Conservation (phyloP, 2,113 vertebrate genomes). For the Elaphurus davidianus region DNA sequence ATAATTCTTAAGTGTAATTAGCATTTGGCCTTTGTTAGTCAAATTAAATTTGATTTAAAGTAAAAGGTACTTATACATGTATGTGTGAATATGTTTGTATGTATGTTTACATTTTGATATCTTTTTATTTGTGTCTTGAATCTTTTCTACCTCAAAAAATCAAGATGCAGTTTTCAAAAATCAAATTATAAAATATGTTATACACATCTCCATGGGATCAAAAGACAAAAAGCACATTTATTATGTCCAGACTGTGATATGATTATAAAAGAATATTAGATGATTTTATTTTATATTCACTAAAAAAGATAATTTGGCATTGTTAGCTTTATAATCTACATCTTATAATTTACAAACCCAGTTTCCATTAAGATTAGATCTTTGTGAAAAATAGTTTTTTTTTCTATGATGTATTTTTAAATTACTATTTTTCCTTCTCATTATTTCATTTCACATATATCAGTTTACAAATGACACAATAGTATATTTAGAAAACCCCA, state of each 20-base stretch:
- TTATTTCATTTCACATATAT: not conserved
- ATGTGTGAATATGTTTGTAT: not conserved
- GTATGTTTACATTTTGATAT: not conserved
- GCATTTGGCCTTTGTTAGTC: not conserved
- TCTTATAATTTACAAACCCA: not conserved
- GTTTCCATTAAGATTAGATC: not conserved
- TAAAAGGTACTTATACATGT: not conserved
- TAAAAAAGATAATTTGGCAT: not conserved
- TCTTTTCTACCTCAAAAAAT: not conserved
- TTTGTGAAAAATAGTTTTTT: not conserved
- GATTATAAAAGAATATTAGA: not conserved
- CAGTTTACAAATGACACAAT: not conserved
- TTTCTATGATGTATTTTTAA: not conserved
- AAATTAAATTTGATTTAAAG: not conserved
- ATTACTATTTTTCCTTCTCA: not conserved
- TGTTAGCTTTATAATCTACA: not conserved
- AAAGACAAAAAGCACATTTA: not conserved
- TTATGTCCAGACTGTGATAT: not conserved
- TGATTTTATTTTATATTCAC: not conserved
- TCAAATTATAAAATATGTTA: not conserved
- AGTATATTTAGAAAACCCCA: not conserved
- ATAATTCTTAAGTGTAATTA: not conserved
- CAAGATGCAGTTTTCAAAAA: not conserved
- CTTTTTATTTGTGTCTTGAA: not conserved
- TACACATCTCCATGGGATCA: not conserved